Evolutionary conservation across 2,113 vertebrate genomes (phyloP), one percentile per base, ranked within the genome.

Genomic region (Antechinus stuartii): DNA sequence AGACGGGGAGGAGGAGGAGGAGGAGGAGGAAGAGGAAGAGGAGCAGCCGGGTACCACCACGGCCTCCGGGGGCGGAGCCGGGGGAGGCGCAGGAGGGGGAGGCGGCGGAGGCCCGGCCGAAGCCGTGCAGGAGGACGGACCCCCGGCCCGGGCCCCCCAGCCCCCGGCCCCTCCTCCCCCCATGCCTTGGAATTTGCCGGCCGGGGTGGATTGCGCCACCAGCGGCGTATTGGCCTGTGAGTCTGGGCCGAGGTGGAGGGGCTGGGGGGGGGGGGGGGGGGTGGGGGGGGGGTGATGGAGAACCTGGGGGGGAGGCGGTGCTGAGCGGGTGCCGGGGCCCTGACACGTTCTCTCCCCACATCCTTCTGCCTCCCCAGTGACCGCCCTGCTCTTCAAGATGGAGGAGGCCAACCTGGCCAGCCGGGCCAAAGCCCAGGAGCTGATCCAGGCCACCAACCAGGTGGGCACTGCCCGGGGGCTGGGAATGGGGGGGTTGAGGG

Each of bases 401-500:
- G 99, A 99, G 95, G 99, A 99, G 97, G 99, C 99, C 93, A 99
- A 99, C 84, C 98, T 99, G 30, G 99, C 99, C 26, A 99, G 98
- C 97, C 98, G 99, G 97, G 99, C 99, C 6, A 99, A 99, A 98
- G 99, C 99, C 91, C 99, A 99, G 96, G 99, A 99, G 97, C 99
- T 99, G 95, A 99, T 99, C 96, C 99, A 99, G 97, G 99, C 99
- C 90, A 99, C 99, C 92, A 99, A 99, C 96, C 99, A 99, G 99
- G 99, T 99, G 97, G 92, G 97, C 92, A 94, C 14, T 55, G 54
- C 16, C 2, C 19, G 22, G 68, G 57, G 92, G 12, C 8, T 3
- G 30, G 0, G 3, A 12, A 19, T 0, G 14, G 14, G 0, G 14
- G 56, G 56, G 24, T 3, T 52, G 50, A 9, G 2, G 24, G 14